phyloP scores from a whole-genome alignment of 2,113 vertebrate genomes.

The Plotosus lineatus region DNA sequence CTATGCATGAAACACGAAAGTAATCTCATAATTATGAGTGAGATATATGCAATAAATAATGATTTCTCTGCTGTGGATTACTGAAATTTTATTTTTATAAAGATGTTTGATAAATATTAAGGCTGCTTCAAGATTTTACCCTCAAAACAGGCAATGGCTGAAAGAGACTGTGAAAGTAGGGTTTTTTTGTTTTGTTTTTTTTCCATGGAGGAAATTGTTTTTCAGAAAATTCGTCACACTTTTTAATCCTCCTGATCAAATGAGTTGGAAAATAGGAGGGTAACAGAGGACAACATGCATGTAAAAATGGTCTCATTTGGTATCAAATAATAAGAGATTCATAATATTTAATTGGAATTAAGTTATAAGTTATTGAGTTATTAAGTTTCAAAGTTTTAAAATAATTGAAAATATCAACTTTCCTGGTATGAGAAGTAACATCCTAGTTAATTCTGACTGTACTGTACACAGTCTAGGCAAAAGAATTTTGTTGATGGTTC shows the following conservation, averaged over 20 bases:
- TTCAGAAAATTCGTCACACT: not conserved
- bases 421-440: not conserved
- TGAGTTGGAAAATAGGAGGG: not conserved
- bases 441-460: not conserved
- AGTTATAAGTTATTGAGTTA: no score
- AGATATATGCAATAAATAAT: not conserved
- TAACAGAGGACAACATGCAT: no score
- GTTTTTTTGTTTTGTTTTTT: no score
- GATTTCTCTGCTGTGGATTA: not conserved
- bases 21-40: conserved; percentile 3
- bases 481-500: not conserved
- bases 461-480: not conserved
- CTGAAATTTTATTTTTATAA: not conserved
- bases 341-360: not conserved
- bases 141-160: not conserved
- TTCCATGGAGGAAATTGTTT: not conserved
- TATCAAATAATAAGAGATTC: not conserved
- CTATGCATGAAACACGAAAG: not conserved
- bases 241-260: not conserved
- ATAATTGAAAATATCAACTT: not conserved
- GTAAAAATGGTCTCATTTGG: not conserved
- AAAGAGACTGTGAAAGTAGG: not conserved
- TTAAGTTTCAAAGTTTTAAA: not conserved
- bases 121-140: not conserved
- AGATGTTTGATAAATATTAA: not conserved